Base-by-base conservation (phyloP, 1,140 invertebrate genomes). In the Berghia stephanieae region DNA sequence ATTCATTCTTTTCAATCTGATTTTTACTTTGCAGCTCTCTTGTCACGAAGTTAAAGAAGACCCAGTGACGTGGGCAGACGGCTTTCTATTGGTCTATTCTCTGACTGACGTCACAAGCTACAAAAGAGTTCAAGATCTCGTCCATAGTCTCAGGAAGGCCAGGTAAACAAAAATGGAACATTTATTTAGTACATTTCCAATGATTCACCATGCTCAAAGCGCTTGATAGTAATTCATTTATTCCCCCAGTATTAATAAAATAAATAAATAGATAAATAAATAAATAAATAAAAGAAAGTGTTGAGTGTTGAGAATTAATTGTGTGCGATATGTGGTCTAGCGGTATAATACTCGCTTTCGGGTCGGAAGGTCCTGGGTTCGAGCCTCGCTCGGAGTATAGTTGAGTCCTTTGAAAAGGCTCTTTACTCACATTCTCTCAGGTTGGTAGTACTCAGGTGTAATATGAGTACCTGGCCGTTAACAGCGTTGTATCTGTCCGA, bases 101-200 rank as follows among this genome's bases (percentile, higher is more conserved):
- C 93, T 99, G 6, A 96, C 95, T 3, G 96, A 98, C 89, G 92
- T 94, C 85, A 93, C 94, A 87, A 96, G 94, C 86, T 97, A 98
- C 87, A 95, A 98, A 81, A 95, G 97, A 87, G 94, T 98, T 69
- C 93, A 93, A 84, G 96, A 96, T 90, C 96, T 98, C 89, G 95
- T 97, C 88, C 93, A 93, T 78, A 95, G 96, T 88, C 98, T 99
- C 79, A 91, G 97, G 8, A 90, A 96, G 67, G 95, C 98, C 0
- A 75, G 72, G 70, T 55, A 52, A 49, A 24, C n/a, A 31, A 16
- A 13, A 10, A 5, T 27, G 10, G 8, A 16, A 21, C 27, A 18
- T 63, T 31, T 27, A 10, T 63, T 31, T 10, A 16, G 8, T 13
- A 31, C 27, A 8, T 31, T 63, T 13, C 27, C 10, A 31, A 10